Conservation (phyloP, 2,113 vertebrate species). For the Malurus alboscapulatus region DNA sequence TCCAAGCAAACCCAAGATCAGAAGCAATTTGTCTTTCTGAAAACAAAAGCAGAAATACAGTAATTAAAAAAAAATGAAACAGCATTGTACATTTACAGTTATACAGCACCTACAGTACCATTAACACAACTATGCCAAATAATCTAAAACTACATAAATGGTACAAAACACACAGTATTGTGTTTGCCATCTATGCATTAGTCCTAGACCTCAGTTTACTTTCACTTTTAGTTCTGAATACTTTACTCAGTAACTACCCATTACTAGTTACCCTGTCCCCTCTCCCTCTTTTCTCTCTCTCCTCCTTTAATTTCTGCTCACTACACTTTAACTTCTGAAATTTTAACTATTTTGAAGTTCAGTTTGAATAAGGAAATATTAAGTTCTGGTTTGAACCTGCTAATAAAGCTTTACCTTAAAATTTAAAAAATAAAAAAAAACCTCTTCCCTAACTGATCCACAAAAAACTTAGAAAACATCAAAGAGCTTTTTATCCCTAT, state of each 20-base stretch:
- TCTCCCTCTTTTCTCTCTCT: not conserved
- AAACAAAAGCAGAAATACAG: constrained; percentile 28
- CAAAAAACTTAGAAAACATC: not conserved
- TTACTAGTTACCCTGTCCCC: not conserved
- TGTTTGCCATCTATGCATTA: not conserved
- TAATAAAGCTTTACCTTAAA: not conserved
- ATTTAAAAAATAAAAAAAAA: not conserved
- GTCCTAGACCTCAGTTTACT: not conserved
- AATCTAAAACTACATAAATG: not conserved
- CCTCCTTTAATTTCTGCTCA: not conserved
- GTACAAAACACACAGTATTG: not conserved
- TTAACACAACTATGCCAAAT: not conserved
- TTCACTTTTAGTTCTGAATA: not conserved
- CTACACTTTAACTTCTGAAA: not conserved
- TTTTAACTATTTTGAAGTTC: not conserved
- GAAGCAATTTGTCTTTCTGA: constrained; percentile 85
- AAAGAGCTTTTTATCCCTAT: not conserved
- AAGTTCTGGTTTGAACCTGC: not conserved
- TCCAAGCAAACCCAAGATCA: constrained; percentile 81
- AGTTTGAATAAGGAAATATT: not conserved
- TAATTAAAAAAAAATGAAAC: not conserved
- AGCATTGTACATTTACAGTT: not conserved
- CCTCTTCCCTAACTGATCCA: not conserved
- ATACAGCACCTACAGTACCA: not conserved
- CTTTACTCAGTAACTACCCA: not conserved